Evolutionary conservation across 2,797 vertebrate genomes (phyloP), one percentile per base, ranked within the genome.

Genomic region (Sebastes kiyomatsui): DNA sequence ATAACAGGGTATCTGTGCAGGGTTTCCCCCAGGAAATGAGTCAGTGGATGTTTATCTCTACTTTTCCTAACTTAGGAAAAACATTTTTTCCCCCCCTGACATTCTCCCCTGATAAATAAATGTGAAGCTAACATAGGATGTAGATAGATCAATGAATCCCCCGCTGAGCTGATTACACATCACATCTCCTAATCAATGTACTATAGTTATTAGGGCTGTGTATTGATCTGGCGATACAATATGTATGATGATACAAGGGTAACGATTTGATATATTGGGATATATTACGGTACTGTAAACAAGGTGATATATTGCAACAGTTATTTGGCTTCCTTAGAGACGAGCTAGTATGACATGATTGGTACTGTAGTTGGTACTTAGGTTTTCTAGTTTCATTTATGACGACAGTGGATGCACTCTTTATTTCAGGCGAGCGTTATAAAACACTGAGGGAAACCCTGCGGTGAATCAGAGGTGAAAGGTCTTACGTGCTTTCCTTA

Each of bases 401-500:
- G 7, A 27, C 2, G 1, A 68, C n/a, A 33, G 35, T n/a, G 27
- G 16, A 22, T 1, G 20, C 7, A 5, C 32, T 33, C 25, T 11
- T 56, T 33, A 22, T 28, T 42, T 27, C n/a, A 66, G 5, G 52
- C 5, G 55, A 38, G 6, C 16, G 25, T 22, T 25, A 13, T 76
- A 23, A 38, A 7, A 16, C 23, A 11, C 33, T 28, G 30, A 32
- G 28, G 49, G 23, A 42, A 67, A 14, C 33, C 20, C 14, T 52
- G 25, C 60, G 62, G 30, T 75, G 10, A 76, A 58, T 67, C 54
- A 54, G n/a, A 72, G 5, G 4, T 67, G n/a, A 80, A 65, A 66
- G 38, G 46, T 60, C 23, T n/a, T 54, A 11, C 6, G 2, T 42
- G 13, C 22, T 67, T 22, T 55, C 74, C 18, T 35, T 56, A 9